Conservation (phyloP, 1,140 invertebrate species). For the Aethina tumida region DNA sequence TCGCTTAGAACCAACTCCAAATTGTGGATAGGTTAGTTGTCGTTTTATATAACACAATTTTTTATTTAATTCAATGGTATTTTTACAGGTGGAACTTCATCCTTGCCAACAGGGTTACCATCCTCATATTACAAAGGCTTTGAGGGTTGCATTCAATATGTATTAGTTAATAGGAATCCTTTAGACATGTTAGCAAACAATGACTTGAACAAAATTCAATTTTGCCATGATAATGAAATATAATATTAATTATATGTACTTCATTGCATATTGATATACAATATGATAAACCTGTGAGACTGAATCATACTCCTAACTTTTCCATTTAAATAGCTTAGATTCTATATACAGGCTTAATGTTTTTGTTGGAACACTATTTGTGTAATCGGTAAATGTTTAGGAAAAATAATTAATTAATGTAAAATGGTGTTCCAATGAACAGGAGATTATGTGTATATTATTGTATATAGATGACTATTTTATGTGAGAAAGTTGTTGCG, state of each 20-base stretch:
- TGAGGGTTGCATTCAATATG: conserved; percentile 32
- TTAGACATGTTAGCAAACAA: conserved; percentile 29
- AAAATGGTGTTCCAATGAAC: background rate
- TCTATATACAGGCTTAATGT: conserved; percentile 14
- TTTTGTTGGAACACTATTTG: background rate
- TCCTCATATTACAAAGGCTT: conserved; percentile 34
- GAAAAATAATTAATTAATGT: conserved; percentile 8
- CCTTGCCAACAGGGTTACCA: conserved; percentile 29
- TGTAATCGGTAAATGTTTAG: background rate
- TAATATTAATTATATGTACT: conserved; percentile 14
- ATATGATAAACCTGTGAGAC: conserved; percentile 19
- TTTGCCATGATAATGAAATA: conserved; percentile 35
- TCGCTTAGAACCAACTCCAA: conserved; percentile 64
- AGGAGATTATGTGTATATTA: background rate
- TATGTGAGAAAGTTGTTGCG: too few relatives aligned
- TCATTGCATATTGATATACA: conserved; percentile 7
- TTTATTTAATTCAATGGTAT: background rate
- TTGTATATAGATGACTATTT: too few relatives aligned
- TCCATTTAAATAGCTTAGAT: conserved; percentile 13
- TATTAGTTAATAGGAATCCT: conserved; percentile 30
- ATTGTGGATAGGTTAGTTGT: conserved; percentile 59
- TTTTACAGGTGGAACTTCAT: conserved; percentile 28
- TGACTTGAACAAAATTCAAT: conserved; percentile 28
- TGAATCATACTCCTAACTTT: conserved; percentile 19
- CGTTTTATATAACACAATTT: background rate